Base-by-base conservation (phyloP, 2,113 vertebrate genomes). In the Diglossa brunneiventris region DNA sequence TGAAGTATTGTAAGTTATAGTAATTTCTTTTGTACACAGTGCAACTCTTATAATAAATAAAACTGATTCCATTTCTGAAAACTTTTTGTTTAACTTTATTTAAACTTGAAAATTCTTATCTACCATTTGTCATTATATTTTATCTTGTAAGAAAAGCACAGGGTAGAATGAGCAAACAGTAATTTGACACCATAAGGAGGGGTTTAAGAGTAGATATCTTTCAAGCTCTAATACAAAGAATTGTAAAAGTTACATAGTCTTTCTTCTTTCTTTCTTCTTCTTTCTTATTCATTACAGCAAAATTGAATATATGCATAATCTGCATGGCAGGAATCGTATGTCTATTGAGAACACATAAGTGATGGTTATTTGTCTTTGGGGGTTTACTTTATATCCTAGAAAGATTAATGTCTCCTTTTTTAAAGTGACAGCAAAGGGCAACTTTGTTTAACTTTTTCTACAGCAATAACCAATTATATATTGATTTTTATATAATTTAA, bases 21-120 rank as follows among this genome's bases (percentile, higher is more conserved):
- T 56, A 13, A 74, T 64, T 88, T 62, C 15, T 15, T 90, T 74
- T 76, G 44, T 88, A 92, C 63, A 37, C 20, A 39, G 73, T 93
- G 66, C 83, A 92, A 70, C 18, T 84, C 53, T 47, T 91, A 70
- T 78, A 89, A 87, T 7, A 74, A 97, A 96, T 96, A 95, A 96
- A 96, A 10, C 1, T 22, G 17, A 53, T 52, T 58, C 81, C 3
- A 26, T 83, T 68, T 77, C 56, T 73, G 55, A 92, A 62, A 62
- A 83, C 13, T 30, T 56, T 24, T 10, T 37, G 6, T 61, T 85
- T 73, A 64, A 2, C 6, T 91, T 93, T 30, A 79, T 75, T 91
- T 78, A 68, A 76, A 59, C 6, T 33, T 28, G 19, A 47, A 83
- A 68, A 72, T 56, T 72, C 9, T 23, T 58, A 64, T 44, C 35